Percentiles rank a stretch among this genome's conserved stretches.
Evolutionary conservation across 2,113 vertebrate genomes (phyloP).

Genomic region (Corythaeola cristata): DNA sequence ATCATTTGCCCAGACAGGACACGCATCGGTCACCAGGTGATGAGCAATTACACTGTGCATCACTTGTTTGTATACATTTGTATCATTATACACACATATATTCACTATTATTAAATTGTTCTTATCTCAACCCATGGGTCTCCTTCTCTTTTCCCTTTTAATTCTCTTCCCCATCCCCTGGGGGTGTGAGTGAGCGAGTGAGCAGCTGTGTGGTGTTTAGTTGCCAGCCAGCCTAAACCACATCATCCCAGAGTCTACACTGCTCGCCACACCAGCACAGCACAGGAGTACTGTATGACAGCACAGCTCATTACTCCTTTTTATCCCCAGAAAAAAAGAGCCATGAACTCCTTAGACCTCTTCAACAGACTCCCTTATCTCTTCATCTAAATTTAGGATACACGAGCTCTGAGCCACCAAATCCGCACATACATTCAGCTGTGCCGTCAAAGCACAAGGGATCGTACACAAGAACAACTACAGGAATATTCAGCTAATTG

Average conservation of each 20-base stretch:
- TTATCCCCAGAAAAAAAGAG: neutral
- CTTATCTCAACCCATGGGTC: too few relatives aligned
- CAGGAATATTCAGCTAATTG: neutral
- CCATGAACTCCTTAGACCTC: fast-evolving
- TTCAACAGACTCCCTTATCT: fast-evolving
- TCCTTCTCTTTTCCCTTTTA: too few relatives aligned
- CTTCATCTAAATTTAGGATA: neutral
- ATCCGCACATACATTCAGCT: neutral
- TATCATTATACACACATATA: too few relatives aligned
- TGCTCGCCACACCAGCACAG: neutral
- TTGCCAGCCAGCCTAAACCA: too few relatives aligned
- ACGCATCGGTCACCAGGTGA: too few relatives aligned
- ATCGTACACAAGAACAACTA: neutral
- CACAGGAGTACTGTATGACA: neutral
- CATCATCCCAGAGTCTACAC: neutral
- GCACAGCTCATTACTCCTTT: neutral
- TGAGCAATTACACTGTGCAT: too few relatives aligned
- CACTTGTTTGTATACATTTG: too few relatives aligned
- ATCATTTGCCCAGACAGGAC: too few relatives aligned
- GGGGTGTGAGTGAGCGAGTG: too few relatives aligned
- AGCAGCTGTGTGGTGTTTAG: too few relatives aligned
- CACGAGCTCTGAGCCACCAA: neutral
- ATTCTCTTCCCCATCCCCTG: too few relatives aligned
- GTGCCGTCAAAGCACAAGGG: neutral
- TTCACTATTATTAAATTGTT: too few relatives aligned